Conservation (phyloP, 30 jellyfish, hydroid and myxozoan genomes). For the Aurelia sp. region DNA sequence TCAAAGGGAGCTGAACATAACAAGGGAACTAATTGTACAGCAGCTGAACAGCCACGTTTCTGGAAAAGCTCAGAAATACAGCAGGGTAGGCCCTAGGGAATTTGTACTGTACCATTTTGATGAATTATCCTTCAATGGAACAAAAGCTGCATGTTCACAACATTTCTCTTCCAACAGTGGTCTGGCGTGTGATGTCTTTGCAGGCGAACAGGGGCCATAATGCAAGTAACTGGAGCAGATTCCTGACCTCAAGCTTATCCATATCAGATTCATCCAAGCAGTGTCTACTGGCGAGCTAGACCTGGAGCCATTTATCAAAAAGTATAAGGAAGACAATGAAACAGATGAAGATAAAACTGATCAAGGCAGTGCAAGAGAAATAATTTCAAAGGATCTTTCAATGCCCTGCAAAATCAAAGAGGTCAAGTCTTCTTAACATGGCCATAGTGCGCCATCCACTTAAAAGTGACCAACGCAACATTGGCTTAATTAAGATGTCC, state of each 20-base stretch:
- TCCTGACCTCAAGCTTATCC: constrained; percentile 30
- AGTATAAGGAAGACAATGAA: too few relatives aligned
- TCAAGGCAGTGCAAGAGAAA: too few relatives aligned
- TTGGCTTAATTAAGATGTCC: too few relatives aligned
- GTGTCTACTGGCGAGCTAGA: too few relatives aligned
- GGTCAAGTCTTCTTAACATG: too few relatives aligned
- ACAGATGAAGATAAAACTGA: too few relatives aligned
- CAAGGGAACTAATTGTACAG: constrained; percentile 18
- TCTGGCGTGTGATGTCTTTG: constrained; percentile 44
- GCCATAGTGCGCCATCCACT: too few relatives aligned
- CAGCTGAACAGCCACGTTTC: constrained; percentile 19
- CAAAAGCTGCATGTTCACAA: constrained; percentile 24
- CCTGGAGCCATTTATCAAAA: too few relatives aligned
- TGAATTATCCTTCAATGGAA: constrained; percentile 32
- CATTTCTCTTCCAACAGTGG: constrained; percentile 10
- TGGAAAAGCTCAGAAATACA: constrained; percentile 38
- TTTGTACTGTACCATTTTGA: constrained; percentile 52
- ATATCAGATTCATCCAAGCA: background rate
- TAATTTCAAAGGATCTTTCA: too few relatives aligned
- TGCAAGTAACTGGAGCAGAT: constrained; percentile 39
- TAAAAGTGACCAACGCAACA: too few relatives aligned
- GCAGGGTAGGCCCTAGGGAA: constrained; percentile 50
- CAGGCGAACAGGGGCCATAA: constrained; percentile 38
- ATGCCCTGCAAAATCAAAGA: too few relatives aligned
- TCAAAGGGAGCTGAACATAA: constrained; percentile 2